Evolutionary conservation across 2,797 vertebrate genomes (phyloP).

Genomic region (Sparus aurata): DNA sequence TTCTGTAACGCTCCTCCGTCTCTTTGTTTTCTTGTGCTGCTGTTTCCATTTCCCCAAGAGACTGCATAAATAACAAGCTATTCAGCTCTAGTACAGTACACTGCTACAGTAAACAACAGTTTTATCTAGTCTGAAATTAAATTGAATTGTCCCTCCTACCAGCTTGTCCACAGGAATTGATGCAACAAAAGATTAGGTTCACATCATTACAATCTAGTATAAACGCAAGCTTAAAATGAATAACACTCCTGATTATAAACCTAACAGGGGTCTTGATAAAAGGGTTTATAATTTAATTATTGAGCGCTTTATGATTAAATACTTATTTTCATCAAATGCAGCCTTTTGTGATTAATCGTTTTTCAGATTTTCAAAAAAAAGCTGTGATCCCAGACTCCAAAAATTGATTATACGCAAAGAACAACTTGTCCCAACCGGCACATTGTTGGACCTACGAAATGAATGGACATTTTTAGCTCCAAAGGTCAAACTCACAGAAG

Average conservation of each 20-base stretch:
- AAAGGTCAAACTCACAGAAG: constrained; percentile 68
- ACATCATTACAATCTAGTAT: constrained; percentile 22
- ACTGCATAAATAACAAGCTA: constrained; percentile 48
- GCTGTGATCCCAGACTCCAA: constrained; percentile 9
- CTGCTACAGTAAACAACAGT: constrained; percentile 47
- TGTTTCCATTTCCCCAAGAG: constrained; percentile 39
- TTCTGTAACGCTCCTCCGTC: constrained; percentile 56
- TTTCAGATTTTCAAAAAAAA: constrained; percentile 20
- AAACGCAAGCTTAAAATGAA: constrained; percentile 29
- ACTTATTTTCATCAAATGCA: not conserved
- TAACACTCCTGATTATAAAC: constrained; percentile 30
- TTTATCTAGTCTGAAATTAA: constrained; percentile 53
- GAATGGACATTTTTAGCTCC: constrained; percentile 49
- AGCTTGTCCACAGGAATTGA: constrained; percentile 29
- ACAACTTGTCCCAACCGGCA: constrained; percentile 31
- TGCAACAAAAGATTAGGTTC: constrained; percentile 40
- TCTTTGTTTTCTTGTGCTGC: constrained; percentile 45
- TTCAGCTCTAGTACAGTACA: constrained; percentile 35
- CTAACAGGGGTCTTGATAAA: constrained; percentile 25
- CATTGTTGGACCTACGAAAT: constrained; percentile 52
- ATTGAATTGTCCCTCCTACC: constrained; percentile 41
- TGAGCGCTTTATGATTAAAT: constrained; percentile 28
- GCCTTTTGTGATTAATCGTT: not conserved
- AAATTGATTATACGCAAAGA: constrained; percentile 23
- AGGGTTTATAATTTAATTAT: constrained; percentile 10